Evolutionary conservation across 2,113 vertebrate genomes (phyloP).

Genomic region (Myiozetetes cayanensis): DNA sequence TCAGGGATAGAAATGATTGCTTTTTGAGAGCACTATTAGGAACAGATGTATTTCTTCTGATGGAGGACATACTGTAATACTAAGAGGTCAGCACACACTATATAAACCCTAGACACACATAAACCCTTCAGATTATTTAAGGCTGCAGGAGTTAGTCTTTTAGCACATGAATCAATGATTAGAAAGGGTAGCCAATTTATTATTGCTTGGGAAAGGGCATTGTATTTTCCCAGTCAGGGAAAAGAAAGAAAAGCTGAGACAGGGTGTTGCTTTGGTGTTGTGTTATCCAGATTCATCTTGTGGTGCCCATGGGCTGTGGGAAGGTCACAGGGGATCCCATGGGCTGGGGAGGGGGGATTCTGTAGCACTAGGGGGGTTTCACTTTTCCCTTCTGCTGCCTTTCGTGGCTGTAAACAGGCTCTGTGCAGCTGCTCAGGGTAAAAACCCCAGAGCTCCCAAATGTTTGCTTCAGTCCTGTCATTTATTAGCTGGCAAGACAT

Average conservation of each 20-base stretch:
- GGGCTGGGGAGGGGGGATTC: background rate
- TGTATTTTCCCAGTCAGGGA: background rate
- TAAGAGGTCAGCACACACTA: background rate
- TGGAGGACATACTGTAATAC: background rate
- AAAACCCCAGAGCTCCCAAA: background rate
- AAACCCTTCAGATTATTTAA: background rate
- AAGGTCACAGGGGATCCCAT: background rate
- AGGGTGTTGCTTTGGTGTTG: background rate
- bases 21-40: slow-evolving; percentile 30
- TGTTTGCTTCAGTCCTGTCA: background rate
- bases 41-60: slow-evolving; percentile 51
- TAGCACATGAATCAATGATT: background rate
- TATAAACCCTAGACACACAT: background rate
- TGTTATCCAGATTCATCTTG: background rate
- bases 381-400: background rate
- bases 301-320: background rate
- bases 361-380: background rate
- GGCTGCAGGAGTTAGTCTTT: background rate
- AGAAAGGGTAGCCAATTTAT: background rate
- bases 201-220: background rate
- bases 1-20: background rate
- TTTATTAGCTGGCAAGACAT: background rate
- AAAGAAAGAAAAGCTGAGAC: background rate
- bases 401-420: background rate
- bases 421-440: background rate